Evolutionary conservation across 2,113 vertebrate genomes (phyloP).

Genomic region (Eurypyga helias): DNA sequence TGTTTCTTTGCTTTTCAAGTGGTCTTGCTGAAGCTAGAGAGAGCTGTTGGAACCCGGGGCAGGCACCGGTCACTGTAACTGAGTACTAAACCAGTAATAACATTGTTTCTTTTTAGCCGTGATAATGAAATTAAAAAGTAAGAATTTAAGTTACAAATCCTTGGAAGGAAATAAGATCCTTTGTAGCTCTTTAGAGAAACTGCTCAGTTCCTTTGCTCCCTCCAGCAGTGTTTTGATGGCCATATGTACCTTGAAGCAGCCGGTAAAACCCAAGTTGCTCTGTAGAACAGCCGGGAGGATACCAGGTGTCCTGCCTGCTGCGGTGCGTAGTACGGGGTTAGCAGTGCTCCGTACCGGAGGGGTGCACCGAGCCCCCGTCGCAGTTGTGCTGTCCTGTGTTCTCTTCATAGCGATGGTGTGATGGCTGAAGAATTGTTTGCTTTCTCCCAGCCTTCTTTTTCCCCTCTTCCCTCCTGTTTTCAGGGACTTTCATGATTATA

Average conservation of each 20-base stretch:
- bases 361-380: not conserved
- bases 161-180: not conserved
- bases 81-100: not conserved
- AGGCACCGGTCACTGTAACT: not conserved
- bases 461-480: not conserved
- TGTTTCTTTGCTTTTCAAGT: constrained; percentile 30
- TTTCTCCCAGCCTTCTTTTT: not conserved
- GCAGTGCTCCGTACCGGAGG: not conserved
- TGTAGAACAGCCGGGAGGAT: not conserved
- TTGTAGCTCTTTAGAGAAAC: not conserved
- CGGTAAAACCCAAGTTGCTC: not conserved
- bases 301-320: not conserved
- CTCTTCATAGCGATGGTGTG: not conserved
- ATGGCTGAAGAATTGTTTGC: not conserved
- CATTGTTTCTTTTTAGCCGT: not conserved
- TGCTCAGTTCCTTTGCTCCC: not conserved
- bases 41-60: not conserved
- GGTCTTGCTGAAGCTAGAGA: not conserved
- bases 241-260: not conserved
- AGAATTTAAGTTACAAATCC: not conserved
- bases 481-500: not conserved
- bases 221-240: not conserved
- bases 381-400: not conserved
- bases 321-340: not conserved
- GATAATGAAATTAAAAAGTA: not conserved